Evolutionary conservation across 2,113 vertebrate genomes (phyloP).

Genomic region (Nerophis ophidion): DNA sequence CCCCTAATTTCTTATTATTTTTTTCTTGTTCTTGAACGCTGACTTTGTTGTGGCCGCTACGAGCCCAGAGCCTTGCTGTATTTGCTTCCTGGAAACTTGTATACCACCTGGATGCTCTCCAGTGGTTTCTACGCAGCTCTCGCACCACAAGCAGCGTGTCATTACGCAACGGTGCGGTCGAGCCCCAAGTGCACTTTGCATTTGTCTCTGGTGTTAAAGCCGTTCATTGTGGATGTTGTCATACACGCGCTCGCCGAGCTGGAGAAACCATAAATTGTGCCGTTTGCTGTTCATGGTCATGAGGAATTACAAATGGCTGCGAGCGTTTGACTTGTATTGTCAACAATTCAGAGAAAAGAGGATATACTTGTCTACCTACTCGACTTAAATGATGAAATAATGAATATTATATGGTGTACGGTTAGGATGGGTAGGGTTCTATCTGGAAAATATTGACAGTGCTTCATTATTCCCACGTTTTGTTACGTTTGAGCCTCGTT

Average conservation of each 20-base stretch:
- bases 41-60: conserved; percentile 4
- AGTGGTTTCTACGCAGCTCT: conserved; percentile 49
- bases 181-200: conserved; percentile 66
- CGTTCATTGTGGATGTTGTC: conserved; percentile 71
- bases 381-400: no score
- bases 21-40: no score
- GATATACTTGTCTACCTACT: no score
- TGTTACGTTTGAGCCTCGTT: no score
- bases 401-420: no score
- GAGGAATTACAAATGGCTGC: conserved; percentile 64
- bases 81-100: conserved; percentile 35
- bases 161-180: conserved; percentile 73
- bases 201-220: conserved; percentile 74
- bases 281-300: conserved; percentile 71
- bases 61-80: neutral
- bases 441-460: no score
- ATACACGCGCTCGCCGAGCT: conserved; percentile 65
- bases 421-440: no score
- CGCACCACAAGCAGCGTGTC: conserved; percentile 60
- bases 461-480: no score
- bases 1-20: no score
- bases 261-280: conserved; percentile 74
- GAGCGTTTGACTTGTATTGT: neutral
- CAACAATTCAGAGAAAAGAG: no score
- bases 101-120: conserved; percentile 52